Evolutionary conservation across 2,797 vertebrate species (phyloP), one percentile per base, ranked within the genome.

Genomic region (Brachyrhaphis roseni): DNA sequence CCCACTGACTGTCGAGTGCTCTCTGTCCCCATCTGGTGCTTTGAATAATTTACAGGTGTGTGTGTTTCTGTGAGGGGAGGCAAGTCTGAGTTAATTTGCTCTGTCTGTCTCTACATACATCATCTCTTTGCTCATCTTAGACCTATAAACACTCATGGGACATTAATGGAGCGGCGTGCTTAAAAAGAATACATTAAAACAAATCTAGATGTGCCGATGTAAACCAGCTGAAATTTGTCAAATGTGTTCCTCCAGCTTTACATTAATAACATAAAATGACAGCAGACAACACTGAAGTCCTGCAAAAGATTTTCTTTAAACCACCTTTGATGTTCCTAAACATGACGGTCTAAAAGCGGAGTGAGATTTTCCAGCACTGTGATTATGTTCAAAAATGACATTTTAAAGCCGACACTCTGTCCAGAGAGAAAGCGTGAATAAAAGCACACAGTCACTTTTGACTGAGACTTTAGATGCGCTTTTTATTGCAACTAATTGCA

Each of bases 41-140:
- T 89, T 94, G 77, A 94, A 94, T 94, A 86, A 95, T 94, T 94
- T 86, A 95, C 91, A 92, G 87, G 90, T 91, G 85, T 77, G 72
- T 78, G 72, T 81, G 82, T 43, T 41, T 78, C 72, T 82, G 85
- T 43, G 49, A 75, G 57, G 43, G 28, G 36, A 18, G 7, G 81
- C 72, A 74, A 64, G 79, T 89, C 84, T 73, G 79, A 82, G 47
- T 78, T 78, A 82, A 78, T 77, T 57, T 15, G 26, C 62, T 64
- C 82, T 31, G 77, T 84, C 78, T 77, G 49, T 78, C 73, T 84
- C 86, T 76, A 83, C 83, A 23, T 26, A 10, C 64, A 68, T 41
- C 64, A 12, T 68, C 77, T 81, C 84, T 83, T 76, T 78, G 77
- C 12, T 39, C 79, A 88, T 72, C 76, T 72, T 82, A 57, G 82